These are phyloP conservation scores for Zosterops pallidus DNA, from an alignment of 2,113 vertebrate species.

Conservation along the genomic window DNA sequence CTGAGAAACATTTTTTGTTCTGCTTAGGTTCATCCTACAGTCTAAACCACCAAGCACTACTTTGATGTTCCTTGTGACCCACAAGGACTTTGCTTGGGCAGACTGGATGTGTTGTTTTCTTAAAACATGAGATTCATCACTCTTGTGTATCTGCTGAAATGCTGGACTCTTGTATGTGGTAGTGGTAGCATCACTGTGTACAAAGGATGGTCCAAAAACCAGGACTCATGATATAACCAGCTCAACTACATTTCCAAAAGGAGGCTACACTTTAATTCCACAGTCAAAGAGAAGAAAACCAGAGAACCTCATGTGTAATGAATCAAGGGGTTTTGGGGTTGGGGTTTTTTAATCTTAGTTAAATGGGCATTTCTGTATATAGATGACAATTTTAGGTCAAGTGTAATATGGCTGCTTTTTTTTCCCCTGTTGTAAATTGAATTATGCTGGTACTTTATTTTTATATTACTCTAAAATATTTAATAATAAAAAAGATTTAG, in stretches of 20 bases:
- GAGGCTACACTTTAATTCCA: not conserved
- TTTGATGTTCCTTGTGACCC: not conserved
- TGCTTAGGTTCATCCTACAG: not conserved
- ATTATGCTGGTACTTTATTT: constrained; percentile 1
- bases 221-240: not conserved
- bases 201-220: not conserved
- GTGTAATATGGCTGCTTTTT: not conserved
- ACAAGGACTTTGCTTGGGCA: not conserved
- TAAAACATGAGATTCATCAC: not conserved
- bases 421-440: not conserved
- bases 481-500: not conserved
- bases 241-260: not conserved
- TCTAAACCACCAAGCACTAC: not conserved
- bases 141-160: not conserved
- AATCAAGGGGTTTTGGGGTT: not conserved
- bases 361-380: not conserved
- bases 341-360: not conserved
- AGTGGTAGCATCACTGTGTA: too few relatives aligned
- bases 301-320: not conserved
- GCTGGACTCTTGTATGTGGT: not conserved
- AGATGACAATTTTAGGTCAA: not conserved
- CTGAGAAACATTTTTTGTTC: not conserved
- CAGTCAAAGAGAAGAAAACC: not conserved
- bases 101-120: not conserved
- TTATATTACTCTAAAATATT: not conserved